phyloP scores from a whole-genome alignment of 2,797 vertebrate genomes.

The Prunella strophiata region DNA sequence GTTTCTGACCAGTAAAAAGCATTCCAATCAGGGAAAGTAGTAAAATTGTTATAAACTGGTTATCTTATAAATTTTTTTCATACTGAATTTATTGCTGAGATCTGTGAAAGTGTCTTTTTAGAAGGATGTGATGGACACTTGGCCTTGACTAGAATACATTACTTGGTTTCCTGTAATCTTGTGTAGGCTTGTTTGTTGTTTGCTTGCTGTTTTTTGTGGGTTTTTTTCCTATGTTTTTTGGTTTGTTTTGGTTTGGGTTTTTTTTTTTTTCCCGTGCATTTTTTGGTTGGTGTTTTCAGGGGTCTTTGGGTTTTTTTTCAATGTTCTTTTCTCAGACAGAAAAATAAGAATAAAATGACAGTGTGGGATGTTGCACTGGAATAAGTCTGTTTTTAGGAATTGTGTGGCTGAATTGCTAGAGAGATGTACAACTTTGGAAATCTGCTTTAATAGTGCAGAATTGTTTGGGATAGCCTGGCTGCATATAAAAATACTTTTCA shows the following conservation, averaged over 20 bases:
- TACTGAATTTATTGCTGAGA: not conserved
- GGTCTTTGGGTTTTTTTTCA: accelerated
- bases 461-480: not conserved
- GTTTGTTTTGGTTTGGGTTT: not conserved
- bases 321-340: not conserved
- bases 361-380: not conserved
- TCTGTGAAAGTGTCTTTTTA: not conserved
- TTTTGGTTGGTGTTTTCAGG: not conserved
- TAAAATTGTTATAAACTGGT: not conserved
- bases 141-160: not conserved
- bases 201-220: no score
- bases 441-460: not conserved
- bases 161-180: not conserved
- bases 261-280: no score
- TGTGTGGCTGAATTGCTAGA: not conserved
- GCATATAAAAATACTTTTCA: not conserved
- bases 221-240: not conserved
- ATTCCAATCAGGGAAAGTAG: not conserved
- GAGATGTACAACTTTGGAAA: not conserved
- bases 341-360: not conserved
- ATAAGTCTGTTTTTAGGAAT: not conserved
- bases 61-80: not conserved
- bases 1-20: not conserved
- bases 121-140: not conserved
- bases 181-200: not conserved